Conservation (phyloP, 2,888 invertebrate species). For the Nudaria mundana region DNA sequence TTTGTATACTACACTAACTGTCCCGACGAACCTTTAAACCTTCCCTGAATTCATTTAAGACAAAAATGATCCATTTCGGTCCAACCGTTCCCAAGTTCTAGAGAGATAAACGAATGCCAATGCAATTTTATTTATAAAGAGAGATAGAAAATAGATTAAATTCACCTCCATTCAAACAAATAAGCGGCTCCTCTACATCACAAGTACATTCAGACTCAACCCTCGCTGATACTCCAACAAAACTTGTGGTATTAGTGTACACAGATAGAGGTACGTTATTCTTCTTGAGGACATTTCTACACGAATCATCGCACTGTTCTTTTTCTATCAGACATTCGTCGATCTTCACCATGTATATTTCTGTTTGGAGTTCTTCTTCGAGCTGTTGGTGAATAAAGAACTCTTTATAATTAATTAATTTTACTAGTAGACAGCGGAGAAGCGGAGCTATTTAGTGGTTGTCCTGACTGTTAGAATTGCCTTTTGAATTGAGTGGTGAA, state of each 20-base stretch:
- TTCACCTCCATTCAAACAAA: conserved; percentile 89
- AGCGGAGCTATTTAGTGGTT: no score
- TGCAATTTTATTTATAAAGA: no score
- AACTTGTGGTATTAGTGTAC: conserved; percentile 95
- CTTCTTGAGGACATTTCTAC: conserved; percentile 88
- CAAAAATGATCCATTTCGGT: no score
- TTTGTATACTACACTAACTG: no score
- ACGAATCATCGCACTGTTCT: conserved; percentile 87
- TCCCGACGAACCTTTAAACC: no score
- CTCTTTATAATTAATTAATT: neutral
- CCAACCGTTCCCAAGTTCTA: no score
- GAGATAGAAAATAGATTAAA: neutral
- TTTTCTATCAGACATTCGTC: conserved; percentile 93
- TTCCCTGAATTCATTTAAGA: no score
- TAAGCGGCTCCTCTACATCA: conserved; percentile 71
- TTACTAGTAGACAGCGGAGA: no score
- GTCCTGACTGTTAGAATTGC: no score
- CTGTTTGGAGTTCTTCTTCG: conserved; percentile 86
- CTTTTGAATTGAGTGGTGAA: no score
- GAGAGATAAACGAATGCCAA: no score
- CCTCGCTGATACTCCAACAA: conserved; percentile 94
- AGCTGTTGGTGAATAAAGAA: conserved; percentile 59
- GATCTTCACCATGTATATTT: conserved; percentile 93
- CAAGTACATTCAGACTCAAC: conserved; percentile 91
- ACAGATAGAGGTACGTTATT: conserved; percentile 89